phyloP scores from a whole-genome alignment of 1,140 invertebrate genomes.

The Formica selysi region DNA sequence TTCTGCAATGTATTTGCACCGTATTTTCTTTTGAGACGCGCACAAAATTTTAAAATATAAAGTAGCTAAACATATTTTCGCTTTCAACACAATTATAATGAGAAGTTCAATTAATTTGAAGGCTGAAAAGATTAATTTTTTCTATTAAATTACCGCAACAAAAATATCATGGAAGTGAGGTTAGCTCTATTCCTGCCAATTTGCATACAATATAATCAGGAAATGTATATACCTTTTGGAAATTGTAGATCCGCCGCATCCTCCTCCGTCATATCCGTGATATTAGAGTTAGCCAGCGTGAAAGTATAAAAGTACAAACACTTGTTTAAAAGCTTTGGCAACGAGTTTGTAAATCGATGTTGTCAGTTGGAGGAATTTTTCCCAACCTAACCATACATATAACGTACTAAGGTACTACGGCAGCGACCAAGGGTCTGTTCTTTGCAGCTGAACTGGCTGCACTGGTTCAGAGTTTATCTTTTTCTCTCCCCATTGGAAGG shows the following conservation, averaged over 20 bases:
- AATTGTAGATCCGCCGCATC: slow-evolving; percentile 95
- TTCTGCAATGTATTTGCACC: not conserved
- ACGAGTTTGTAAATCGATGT: too few species aligned
- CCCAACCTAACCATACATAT: too few species aligned
- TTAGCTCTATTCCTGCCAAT: slow-evolving; percentile 1
- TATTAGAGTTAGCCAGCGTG: slow-evolving; percentile 79
- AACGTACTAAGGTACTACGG: too few species aligned
- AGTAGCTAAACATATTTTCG: not conserved
- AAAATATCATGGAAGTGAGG: slow-evolving; percentile 43
- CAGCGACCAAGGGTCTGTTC: too few species aligned
- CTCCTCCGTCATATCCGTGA: slow-evolving; percentile 91
- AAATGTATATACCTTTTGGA: slow-evolving; percentile 90
- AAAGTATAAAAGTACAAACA: too few species aligned
- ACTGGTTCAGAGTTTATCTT: too few species aligned
- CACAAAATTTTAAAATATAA: not conserved
- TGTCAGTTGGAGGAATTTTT: too few species aligned
- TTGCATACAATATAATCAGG: not conserved
- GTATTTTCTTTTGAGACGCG: not conserved
- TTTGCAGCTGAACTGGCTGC: too few species aligned
- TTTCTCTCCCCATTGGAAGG: too few species aligned
- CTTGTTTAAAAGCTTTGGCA: too few species aligned
- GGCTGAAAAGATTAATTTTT: not conserved
- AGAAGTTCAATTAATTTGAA: not conserved
- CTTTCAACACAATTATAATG: not conserved
- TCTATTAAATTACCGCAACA: not conserved